Evolutionary conservation across 2,113 vertebrate genomes (phyloP).

Genomic region (Grammomys surdaster): DNA sequence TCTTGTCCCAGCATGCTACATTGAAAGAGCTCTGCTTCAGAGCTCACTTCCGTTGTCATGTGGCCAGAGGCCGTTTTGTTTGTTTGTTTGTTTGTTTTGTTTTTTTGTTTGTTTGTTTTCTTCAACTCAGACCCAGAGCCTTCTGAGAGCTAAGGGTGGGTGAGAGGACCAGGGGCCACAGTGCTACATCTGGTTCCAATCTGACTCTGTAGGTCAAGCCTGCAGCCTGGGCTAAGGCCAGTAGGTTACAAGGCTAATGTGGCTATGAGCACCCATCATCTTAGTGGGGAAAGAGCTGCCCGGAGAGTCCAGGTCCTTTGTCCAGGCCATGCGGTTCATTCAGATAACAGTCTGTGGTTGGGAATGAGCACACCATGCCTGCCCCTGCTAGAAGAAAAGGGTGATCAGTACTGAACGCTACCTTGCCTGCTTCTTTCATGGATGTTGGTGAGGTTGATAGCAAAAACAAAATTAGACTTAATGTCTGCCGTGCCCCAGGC

Average conservation of each 20-base stretch:
- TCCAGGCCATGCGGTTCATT: not conserved
- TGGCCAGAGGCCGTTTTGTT: not conserved
- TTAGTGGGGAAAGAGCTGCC: not conserved
- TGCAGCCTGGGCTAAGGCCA: not conserved
- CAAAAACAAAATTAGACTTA: not conserved
- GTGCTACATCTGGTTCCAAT: not conserved
- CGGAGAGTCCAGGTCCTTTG: not conserved
- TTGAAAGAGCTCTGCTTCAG: not conserved
- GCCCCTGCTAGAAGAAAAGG: not conserved
- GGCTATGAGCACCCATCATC: not conserved
- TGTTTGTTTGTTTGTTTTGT: too few relatives aligned
- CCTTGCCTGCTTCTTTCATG: not conserved
- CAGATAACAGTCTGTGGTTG: not conserved
- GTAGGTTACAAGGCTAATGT: not conserved
- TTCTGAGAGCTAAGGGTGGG: not conserved
- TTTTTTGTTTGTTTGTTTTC: too few relatives aligned
- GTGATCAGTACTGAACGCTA: too few relatives aligned
- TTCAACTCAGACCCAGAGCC: not conserved
- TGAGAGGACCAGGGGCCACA: not conserved
- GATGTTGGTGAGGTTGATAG: not conserved
- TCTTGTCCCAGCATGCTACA: not conserved
- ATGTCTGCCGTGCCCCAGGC: not conserved
- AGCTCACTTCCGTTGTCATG: not conserved
- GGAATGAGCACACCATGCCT: not conserved
- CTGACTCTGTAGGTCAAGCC: not conserved